phyloP scores from a whole-genome alignment of 2,113 vertebrate genomes.

The Natator depressus region DNA sequence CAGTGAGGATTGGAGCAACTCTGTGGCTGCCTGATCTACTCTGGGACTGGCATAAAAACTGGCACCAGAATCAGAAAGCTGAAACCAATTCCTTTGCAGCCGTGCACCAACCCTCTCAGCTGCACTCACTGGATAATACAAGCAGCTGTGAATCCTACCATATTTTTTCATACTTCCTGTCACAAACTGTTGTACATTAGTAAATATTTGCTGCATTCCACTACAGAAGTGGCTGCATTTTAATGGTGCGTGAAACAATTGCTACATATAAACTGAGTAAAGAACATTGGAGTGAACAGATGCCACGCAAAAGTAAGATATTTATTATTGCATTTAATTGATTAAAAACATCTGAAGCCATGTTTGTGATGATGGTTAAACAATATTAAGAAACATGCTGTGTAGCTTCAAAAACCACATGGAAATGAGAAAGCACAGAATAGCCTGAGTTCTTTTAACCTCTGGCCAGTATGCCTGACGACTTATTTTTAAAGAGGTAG shows the following conservation, averaged over 20 bases:
- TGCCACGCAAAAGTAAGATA: neutral
- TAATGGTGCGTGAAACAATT: neutral
- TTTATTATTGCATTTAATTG: neutral
- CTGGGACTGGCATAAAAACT: neutral
- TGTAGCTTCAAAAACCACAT: neutral
- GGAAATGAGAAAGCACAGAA: conserved; percentile 5
- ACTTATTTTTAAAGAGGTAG: neutral
- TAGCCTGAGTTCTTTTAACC: neutral
- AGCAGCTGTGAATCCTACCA: neutral
- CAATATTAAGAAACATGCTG: neutral
- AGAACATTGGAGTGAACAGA: neutral
- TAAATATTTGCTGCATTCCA: neutral
- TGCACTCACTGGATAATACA: neutral
- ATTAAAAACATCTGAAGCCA: neutral
- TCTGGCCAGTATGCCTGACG: neutral
- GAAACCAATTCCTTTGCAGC: neutral
- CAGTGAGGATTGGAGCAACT: neutral
- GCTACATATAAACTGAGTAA: neutral
- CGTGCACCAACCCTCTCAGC: neutral
- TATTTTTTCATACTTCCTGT: neutral
- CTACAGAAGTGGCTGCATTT: neutral
- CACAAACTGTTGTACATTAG: neutral
- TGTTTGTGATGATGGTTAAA: neutral
- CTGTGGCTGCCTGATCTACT: neutral
- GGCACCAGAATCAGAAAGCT: neutral